Percentiles rank a stretch among this genome's conserved stretches.
Conservation (phyloP, 2,797 vertebrate genomes). For the Leptoclinus maculatus region DNA sequence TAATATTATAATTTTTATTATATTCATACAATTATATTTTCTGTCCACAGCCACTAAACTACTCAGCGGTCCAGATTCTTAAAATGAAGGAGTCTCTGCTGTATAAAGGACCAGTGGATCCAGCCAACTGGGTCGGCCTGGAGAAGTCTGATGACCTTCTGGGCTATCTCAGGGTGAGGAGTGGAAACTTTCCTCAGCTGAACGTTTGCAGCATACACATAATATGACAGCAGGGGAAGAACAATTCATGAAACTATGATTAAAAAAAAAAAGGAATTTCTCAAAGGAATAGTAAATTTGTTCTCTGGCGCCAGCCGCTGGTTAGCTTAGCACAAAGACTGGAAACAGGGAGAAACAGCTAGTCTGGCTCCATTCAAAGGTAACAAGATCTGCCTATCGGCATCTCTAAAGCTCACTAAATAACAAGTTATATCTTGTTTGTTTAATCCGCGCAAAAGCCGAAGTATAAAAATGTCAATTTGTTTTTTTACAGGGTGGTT, state of each 20-base stretch:
- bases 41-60: constrained; percentile 80
- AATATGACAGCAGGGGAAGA: not conserved
- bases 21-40: constrained; percentile 29
- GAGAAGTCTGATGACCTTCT: constrained; percentile 86
- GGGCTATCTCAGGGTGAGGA: constrained; percentile 91
- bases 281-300: not conserved
- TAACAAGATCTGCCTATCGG: not conserved
- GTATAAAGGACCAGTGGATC: constrained; percentile 85
- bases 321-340: not conserved
- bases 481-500: too few species aligned
- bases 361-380: not conserved
- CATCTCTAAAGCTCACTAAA: not conserved
- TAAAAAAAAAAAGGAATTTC: not conserved
- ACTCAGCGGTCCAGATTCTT: constrained; percentile 43
- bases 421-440: not conserved
- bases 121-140: constrained; percentile 94
- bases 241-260: not conserved
- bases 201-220: not conserved
- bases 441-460: not conserved
- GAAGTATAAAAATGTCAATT: not conserved
- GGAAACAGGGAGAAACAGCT: not conserved
- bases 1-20: not conserved
- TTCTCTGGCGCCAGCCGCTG: not conserved
- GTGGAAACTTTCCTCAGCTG: not conserved
- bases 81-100: constrained; percentile 85